Percentiles rank a stretch among this genome's conserved stretches.
phyloP scores from a whole-genome alignment of 2,113 vertebrate species.

The Melozone crissalis region DNA sequence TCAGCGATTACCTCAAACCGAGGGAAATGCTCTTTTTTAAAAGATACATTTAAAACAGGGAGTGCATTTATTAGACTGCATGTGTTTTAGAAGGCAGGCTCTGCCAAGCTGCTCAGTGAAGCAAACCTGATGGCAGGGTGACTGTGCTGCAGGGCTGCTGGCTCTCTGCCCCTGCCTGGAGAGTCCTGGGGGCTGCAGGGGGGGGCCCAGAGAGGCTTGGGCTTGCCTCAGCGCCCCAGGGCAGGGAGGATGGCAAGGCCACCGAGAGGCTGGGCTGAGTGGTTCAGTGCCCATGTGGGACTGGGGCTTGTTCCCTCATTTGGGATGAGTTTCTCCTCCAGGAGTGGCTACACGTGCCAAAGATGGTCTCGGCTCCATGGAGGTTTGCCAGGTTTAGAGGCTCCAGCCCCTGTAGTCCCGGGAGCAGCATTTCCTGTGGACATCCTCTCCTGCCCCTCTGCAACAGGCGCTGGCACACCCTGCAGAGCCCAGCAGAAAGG shows the following conservation, averaged over 20 bases:
- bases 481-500: not conserved
- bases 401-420: fast-evolving
- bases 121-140: not conserved
- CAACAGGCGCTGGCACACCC: fast-evolving
- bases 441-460: not conserved
- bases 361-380: not conserved
- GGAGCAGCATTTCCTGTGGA: not conserved
- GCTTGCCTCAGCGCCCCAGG: fast-evolving
- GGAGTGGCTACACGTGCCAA: not conserved
- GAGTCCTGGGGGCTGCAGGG: not conserved
- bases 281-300: not conserved
- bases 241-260: not conserved
- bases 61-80: not conserved
- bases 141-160: not conserved
- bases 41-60: not conserved
- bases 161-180: not conserved
- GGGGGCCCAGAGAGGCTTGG: not conserved
- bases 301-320: not conserved
- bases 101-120: not conserved
- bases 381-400: not conserved
- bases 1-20: fast-evolving
- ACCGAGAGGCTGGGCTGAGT: fast-evolving
- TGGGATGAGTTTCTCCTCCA: not conserved
- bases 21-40: not conserved
- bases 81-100: not conserved